phyloP scores from a whole-genome alignment of 2,888 invertebrate genomes.

The Lithodes maja region DNA sequence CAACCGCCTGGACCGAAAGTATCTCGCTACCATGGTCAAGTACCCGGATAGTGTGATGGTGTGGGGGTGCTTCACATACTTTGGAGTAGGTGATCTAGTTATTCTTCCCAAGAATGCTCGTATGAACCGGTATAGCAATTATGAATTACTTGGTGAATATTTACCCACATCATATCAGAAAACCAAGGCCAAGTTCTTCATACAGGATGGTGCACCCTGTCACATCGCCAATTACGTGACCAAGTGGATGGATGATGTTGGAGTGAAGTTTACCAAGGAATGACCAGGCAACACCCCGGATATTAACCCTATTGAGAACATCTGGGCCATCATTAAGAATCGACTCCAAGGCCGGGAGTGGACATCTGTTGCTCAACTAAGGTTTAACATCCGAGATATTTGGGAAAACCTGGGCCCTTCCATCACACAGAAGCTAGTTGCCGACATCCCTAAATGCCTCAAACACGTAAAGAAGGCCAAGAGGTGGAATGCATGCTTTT shows the following conservation, averaged over 20 bases:
- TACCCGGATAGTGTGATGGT: not conserved
- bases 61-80: not conserved
- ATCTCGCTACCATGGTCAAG: not conserved
- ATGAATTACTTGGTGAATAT: not conserved
- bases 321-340: not conserved
- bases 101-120: not conserved
- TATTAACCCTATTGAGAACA: not conserved
- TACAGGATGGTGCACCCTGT: not conserved
- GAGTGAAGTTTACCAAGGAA: not conserved
- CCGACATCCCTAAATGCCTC: not conserved
- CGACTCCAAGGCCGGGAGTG: not conserved
- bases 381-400: not conserved
- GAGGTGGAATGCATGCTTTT: not conserved
- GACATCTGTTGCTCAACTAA: not conserved
- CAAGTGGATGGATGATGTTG: not conserved
- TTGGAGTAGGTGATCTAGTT: not conserved
- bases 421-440: too few species aligned
- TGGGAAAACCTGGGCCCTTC: not conserved
- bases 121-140: not conserved
- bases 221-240: not conserved
- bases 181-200: not conserved
- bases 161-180: not conserved
- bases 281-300: not conserved
- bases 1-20: not conserved
- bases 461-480: not conserved